Base-by-base conservation (phyloP, 1,140 invertebrate genomes). In the Cyclargus thomasi region DNA sequence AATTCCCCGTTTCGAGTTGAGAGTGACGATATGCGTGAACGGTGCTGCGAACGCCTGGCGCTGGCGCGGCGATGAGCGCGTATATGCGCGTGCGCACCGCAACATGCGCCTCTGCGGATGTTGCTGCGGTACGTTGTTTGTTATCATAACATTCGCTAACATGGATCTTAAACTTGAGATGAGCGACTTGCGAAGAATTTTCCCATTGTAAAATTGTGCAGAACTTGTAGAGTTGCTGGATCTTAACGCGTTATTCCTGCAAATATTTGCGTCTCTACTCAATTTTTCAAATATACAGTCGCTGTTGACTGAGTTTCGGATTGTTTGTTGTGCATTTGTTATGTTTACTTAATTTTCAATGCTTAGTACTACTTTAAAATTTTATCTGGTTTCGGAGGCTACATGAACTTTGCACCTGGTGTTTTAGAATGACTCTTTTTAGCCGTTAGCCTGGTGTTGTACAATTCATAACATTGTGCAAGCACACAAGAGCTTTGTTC, bases 81-180 rank as follows among this genome's bases (percentile, higher is more conserved):
- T 65, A 57, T 74, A 62, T 59, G 75, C 77, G 77, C 76, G 81
- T 74, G 78, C 77, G 39, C 73, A 76, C 78, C 65, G 78, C 76
- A 73, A 82, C 75, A 90, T 90, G 87, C 87, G 87, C 76, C 82
- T 90, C 71, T 90, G 87, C 78, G 84, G 85, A 74, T 90, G 87
- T 74, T 90, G 87, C 78, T 77, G 86, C 66, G 87, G 87, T 90
- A 78, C 80, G 86, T 86, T 69, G 39, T 63, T 39, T 55, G 35
- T 23, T 53, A 55, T 67, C 39, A 47, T 29, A 47, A 47, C 39
- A 47, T 14, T 47, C 39, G 39, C 29, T 7, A 29, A 29, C 29
- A 29, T 29, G 29, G 29, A 29, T 29, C 29, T 29, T 6, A 1
- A 29, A 29, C 29, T 4, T 29, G 29, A 29, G 5, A 3, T 29